A percentile compares a stretch with the other conserved stretches of the same genome.
phyloP scores from a whole-genome alignment of 1,140 invertebrate species.

The Zaprionus inermis region DNA sequence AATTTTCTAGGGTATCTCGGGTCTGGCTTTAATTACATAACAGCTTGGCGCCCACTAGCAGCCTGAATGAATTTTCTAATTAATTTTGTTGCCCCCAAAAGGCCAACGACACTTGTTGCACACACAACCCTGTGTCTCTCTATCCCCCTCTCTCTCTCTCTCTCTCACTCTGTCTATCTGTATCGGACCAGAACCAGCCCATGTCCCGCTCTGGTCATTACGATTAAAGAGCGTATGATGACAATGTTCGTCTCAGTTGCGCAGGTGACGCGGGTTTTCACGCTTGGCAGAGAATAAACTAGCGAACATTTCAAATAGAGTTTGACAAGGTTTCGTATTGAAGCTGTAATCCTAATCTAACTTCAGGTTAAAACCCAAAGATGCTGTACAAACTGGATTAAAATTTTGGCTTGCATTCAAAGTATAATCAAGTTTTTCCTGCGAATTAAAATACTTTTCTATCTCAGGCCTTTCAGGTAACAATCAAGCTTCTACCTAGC shows the following conservation, averaged over 20 bases:
- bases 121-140: not conserved
- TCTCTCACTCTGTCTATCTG: not conserved
- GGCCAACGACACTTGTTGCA: slow-evolving; percentile 71
- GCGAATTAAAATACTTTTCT: not conserved
- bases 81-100: slow-evolving; percentile 62
- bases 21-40: slow-evolving; percentile 50
- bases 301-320: not conserved
- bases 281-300: not conserved
- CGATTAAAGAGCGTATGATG: not conserved
- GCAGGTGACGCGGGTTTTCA: not conserved
- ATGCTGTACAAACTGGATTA: too few species aligned
- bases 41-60: slow-evolving; percentile 28
- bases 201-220: slow-evolving; percentile 2
- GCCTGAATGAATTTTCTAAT: slow-evolving; percentile 38
- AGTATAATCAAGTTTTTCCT: too few species aligned
- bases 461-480: not conserved
- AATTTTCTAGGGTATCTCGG: slow-evolving; percentile 3
- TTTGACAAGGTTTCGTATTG: not conserved
- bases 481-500: not conserved
- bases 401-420: too few species aligned
- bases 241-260: not conserved
- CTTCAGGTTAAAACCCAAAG: too few species aligned
- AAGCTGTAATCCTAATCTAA: too few species aligned
- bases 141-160: not conserved
- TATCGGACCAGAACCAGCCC: slow-evolving; percentile 6